These are phyloP conservation scores for Carabus problematicus DNA, from an alignment of 2,888 invertebrate genomes.

Conservation along the genomic window DNA sequence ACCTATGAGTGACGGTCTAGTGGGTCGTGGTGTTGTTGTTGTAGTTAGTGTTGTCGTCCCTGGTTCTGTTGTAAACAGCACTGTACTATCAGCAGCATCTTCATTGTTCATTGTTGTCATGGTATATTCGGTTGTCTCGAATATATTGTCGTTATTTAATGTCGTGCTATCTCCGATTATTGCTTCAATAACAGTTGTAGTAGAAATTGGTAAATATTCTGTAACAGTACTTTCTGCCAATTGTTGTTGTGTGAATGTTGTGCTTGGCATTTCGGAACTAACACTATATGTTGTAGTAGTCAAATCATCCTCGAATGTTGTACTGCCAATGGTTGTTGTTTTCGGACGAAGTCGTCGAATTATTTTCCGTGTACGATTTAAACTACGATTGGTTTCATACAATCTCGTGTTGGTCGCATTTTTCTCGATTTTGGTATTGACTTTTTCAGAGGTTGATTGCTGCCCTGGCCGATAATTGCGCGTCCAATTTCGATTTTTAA, in stretches of 20 bases:
- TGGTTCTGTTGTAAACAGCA: slow-evolving; percentile 19
- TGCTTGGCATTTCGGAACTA: slow-evolving; percentile 26
- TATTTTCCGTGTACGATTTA: slow-evolving; percentile 50
- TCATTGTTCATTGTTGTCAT: slow-evolving; percentile 2
- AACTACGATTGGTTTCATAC: not conserved
- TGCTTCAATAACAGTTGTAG: slow-evolving; percentile 21
- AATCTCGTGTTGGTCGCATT: not conserved
- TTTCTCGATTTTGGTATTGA: not conserved
- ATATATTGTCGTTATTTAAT: not conserved
- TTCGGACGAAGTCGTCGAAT: slow-evolving; percentile 52
- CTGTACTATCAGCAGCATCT: too few species aligned
- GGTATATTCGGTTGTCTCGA: not conserved
- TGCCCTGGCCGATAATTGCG: slow-evolving; percentile 23
- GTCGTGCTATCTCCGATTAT: not conserved
- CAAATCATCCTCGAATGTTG: too few species aligned
- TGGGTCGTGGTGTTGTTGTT: slow-evolving; percentile 40
- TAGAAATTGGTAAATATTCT: slow-evolving; percentile 43
- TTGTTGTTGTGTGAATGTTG: too few species aligned
- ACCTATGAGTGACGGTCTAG: slow-evolving; percentile 34
- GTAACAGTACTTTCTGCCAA: too few species aligned
- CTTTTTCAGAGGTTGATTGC: not conserved
- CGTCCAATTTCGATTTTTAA: slow-evolving; percentile 14
- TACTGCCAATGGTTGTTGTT: slow-evolving; percentile 27
- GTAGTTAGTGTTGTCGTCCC: slow-evolving; percentile 43
- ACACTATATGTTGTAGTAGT: slow-evolving; percentile 24